Base-by-base conservation (phyloP, 37 sponge, comb jelly and placozoan species). In the Dysidea cf. avara region DNA sequence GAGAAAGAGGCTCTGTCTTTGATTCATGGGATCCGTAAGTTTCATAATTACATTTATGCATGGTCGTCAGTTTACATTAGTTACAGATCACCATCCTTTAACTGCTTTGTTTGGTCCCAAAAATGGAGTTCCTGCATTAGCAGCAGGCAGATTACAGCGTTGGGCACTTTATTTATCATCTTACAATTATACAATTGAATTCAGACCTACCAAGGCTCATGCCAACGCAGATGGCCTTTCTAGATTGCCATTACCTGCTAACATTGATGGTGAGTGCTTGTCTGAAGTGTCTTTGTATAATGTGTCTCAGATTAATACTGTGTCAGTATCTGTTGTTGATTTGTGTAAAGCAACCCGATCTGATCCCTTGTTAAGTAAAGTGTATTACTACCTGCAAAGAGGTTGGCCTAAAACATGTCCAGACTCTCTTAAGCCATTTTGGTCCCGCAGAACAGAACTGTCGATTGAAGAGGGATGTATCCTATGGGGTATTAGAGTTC, bases 401-500 rank as follows among this genome's bases (percentile, higher is more conserved):
- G 61, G 73, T n/a, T 57, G 61, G 69, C 38, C 12, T 32, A 64
- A n/a, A n/a, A n/a, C n/a, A n/a, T n/a, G n/a, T n/a, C n/a, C n/a
- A n/a, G n/a, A n/a, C n/a, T n/a, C n/a, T 33, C 39, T 62, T 20
- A 30, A 71, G 62, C 52, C 64, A 22, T 72, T 25, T 53, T 36
- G 31, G 26, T 14, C 12, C 29, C n/a, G 39, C 12, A 17, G 26
- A 40, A 28, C 29, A 60, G 75, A 74, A 39, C 43, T 74, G 55
- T 22, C 25, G 7, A 22, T 24, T 35, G 81, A 72, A 72, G 14
- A 50, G 4, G 53, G 50, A 33, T 83, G 83, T 51, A 31, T 84
- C 18, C 12, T 84, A 37, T 77, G 85, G 78, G 85, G 85, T 28
- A 66, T 52, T 67, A 24, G 85, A 34, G n/a, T n/a, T n/a, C n/a